Evolutionary conservation across 1,140 invertebrate genomes (phyloP).

Genomic region (Formica selysi): DNA sequence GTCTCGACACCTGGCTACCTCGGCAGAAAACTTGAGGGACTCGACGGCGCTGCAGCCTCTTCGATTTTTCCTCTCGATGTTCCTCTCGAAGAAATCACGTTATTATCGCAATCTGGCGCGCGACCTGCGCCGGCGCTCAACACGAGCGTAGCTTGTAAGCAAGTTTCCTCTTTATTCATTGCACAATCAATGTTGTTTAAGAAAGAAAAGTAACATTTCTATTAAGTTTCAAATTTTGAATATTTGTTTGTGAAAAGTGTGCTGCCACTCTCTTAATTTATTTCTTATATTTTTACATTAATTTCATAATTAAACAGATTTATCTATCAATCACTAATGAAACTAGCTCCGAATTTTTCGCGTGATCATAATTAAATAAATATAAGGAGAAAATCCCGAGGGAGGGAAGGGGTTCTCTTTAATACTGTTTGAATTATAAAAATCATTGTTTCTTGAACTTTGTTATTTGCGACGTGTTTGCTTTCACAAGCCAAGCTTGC

Average conservation of each 20-base stretch:
- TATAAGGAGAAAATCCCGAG: neutral
- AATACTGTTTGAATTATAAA: neutral
- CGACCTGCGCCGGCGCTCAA: slow-evolving; percentile 12
- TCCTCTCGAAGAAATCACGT: slow-evolving; percentile 51
- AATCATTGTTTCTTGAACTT: slow-evolving; percentile 26
- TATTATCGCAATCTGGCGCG: slow-evolving; percentile 42
- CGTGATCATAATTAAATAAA: neutral
- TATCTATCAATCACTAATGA: neutral
- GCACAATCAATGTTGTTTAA: neutral
- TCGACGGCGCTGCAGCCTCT: slow-evolving; percentile 1
- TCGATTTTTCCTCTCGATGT: slow-evolving; percentile 51
- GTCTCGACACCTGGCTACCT: slow-evolving; percentile 80
- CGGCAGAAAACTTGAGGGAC: slow-evolving; percentile 71
- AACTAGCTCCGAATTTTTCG: neutral
- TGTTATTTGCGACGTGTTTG: slow-evolving; percentile 26
- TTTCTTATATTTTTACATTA: neutral
- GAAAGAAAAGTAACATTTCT: neutral
- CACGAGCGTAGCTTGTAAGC: slow-evolving; percentile 40
- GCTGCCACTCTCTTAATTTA: neutral
- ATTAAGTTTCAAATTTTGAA: too few relatives aligned
- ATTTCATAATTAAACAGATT: neutral
- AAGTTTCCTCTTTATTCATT: slow-evolving; percentile 44
- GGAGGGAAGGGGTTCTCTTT: too few relatives aligned
- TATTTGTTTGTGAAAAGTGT: too few relatives aligned
- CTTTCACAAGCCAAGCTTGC: slow-evolving; percentile 21